A percentile compares a stretch with the other conserved stretches of the same genome.
Conservation (phyloP, 2,888 invertebrate species). For the Pristionchus japonicus region DNA sequence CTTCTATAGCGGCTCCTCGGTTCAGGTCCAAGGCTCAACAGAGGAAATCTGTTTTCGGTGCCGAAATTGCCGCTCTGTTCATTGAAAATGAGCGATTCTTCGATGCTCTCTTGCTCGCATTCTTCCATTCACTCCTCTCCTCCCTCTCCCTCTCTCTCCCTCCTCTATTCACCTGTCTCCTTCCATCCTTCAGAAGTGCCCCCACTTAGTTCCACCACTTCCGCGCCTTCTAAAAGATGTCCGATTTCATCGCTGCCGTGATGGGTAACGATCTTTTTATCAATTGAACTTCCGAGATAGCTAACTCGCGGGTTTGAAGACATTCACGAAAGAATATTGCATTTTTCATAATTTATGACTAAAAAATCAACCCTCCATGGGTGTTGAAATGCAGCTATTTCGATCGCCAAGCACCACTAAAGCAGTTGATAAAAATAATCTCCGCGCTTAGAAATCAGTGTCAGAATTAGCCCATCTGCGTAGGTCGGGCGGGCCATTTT, state of each 20-base stretch:
- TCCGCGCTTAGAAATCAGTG: neutral
- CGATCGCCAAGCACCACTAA: too few relatives aligned
- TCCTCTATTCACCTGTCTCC: neutral
- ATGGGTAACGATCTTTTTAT: neutral
- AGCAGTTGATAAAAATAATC: too few relatives aligned
- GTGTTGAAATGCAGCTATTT: too few relatives aligned
- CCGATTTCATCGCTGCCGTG: neutral
- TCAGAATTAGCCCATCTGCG: neutral
- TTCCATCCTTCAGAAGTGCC: neutral
- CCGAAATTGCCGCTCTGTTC: neutral
- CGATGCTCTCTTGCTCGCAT: neutral
- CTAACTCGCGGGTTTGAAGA: too few relatives aligned
- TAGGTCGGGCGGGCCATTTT: neutral
- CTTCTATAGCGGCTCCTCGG: neutral
- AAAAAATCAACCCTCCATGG: too few relatives aligned
- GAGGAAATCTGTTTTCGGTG: neutral
- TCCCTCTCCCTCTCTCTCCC: neutral
- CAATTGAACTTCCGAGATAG: neutral
- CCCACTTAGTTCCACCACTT: conserved; percentile 15
- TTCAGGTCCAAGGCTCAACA: neutral
- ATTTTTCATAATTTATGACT: too few relatives aligned
- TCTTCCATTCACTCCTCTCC: conserved; percentile 27
- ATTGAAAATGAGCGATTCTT: neutral
- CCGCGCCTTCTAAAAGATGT: neutral
- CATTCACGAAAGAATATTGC: too few relatives aligned